A percentile compares a stretch with the other conserved stretches of the same genome.
These are phyloP conservation scores for Calliopsis andreniformis DNA, from an alignment of 1,140 invertebrate species.

Conservation along the genomic window DNA sequence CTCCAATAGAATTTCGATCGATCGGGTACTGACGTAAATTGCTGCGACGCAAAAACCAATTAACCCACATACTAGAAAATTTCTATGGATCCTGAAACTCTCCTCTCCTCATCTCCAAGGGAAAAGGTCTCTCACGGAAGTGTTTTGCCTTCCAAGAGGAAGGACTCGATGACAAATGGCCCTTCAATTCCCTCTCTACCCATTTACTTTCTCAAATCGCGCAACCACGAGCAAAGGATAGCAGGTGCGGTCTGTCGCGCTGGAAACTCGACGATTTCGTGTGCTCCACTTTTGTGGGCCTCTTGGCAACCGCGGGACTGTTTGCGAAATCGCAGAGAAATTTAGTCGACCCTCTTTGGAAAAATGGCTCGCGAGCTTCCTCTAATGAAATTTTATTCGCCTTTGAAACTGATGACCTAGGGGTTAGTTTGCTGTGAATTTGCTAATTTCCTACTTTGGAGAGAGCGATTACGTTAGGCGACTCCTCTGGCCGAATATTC, in stretches of 20 bases:
- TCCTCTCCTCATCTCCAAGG: neutral
- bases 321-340: conserved; percentile 12
- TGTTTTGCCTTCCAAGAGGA: no score
- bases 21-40: conserved; percentile 24
- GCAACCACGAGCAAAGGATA: neutral
- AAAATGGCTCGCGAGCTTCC: neutral
- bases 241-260: neutral
- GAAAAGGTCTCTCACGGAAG: no score
- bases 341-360: neutral
- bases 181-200: no score
- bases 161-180: no score
- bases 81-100: conserved; percentile 5
- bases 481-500: no score
- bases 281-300: conserved; percentile 23
- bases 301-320: neutral
- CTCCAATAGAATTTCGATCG: conserved; percentile 28
- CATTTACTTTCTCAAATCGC: neutral
- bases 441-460: no score
- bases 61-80: conserved; percentile 39
- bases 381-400: neutral
- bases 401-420: no score
- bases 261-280: conserved; percentile 17
- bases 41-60: conserved; percentile 35
- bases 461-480: no score
- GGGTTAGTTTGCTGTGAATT: no score